These are phyloP conservation scores for Cordilura impudica DNA, from an alignment of 2,888 invertebrate genomes.

Conservation along the genomic window DNA sequence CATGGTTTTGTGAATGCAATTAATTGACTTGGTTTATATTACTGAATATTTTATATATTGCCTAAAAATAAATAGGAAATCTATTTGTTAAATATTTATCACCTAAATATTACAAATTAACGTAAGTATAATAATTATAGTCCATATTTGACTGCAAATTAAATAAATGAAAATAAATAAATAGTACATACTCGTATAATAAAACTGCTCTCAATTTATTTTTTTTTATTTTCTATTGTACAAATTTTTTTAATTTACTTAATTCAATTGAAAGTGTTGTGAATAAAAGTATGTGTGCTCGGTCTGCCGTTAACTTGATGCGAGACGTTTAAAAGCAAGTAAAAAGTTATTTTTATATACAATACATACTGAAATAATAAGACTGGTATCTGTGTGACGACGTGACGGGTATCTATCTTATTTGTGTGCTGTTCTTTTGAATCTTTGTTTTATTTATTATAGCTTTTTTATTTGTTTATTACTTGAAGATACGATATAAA, in stretches of 20 bases:
- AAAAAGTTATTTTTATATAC: background rate
- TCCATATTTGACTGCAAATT: slow-evolving; percentile 30
- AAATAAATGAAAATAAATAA: background rate
- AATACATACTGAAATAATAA: background rate
- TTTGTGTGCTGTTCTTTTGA: slow-evolving; percentile 6
- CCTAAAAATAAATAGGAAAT: slow-evolving; percentile 33
- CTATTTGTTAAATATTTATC: slow-evolving; percentile 29
- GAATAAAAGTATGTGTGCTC: background rate
- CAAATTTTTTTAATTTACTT: slow-evolving; percentile 4
- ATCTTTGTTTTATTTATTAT: slow-evolving; percentile 16
- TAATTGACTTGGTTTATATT: slow-evolving; percentile 2
- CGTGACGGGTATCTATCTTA: slow-evolving; percentile 5
- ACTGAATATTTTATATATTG: background rate
- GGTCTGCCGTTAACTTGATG: background rate
- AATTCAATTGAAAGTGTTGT: slow-evolving; percentile 18
- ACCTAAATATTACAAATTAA: background rate
- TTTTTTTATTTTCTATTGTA: slow-evolving; percentile 3
- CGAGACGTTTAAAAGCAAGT: background rate
- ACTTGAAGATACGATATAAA: slow-evolving; percentile 28
- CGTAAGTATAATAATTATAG: background rate
- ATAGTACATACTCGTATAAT: background rate
- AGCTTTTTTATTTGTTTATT: slow-evolving; percentile 30
- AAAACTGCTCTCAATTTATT: slow-evolving; percentile 21
- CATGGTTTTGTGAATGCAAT: slow-evolving; percentile 61
- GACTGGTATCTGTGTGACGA: slow-evolving; percentile 17